Base-by-base conservation (phyloP, 2,113 vertebrate species). In the Cololabis saira region DNA sequence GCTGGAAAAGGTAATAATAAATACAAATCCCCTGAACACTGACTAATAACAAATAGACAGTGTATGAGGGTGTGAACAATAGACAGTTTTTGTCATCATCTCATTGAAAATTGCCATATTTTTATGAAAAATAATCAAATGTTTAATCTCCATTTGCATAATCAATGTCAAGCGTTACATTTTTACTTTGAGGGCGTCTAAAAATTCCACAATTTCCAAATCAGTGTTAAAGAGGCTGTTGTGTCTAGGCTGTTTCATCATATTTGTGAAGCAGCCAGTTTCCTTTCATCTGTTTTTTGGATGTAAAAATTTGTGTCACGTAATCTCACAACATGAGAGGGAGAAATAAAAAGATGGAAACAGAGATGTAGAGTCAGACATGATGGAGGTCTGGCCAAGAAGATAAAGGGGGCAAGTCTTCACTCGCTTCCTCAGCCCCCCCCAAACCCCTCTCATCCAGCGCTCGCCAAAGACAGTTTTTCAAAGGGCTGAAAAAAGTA, bases 401-500 rank as follows among this genome's bases (percentile, higher is more conserved):
- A 82, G 74, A 83, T 84, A 86, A 85, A 88, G 73, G 78, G 79
- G 77, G 71, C 65, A 71, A 83, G 83, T 56, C 71, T 73, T 76
- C 80, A 82, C 76, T 85, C 42, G 67, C 67, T 81, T 77, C 64
- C 71, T 61, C 66, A 72, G 72, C 69, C 67, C 62, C 30, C 37
- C 50, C n/a, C 40, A 27, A 4, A 52, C 69, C 75, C 74, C 81
- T 81, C 78, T 83, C 68, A 84, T 85, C 80, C 61, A 69, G 60
- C 59, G 16, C 71, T 61, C 57, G 54, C 78, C 81, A 82, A 71
- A 81, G 63, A 81, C 81, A 75, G 50, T 76, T 84, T 37, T 88
- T 87, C 84, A 90, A 89, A 90, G 82, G 49, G 21, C 42, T 5
- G 24, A 14, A 60, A 27, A 87, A 90, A 90, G 80, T 90, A 88